Base-by-base conservation (phyloP, 1,140 invertebrate species). In the Tetramorium simillimum region DNA sequence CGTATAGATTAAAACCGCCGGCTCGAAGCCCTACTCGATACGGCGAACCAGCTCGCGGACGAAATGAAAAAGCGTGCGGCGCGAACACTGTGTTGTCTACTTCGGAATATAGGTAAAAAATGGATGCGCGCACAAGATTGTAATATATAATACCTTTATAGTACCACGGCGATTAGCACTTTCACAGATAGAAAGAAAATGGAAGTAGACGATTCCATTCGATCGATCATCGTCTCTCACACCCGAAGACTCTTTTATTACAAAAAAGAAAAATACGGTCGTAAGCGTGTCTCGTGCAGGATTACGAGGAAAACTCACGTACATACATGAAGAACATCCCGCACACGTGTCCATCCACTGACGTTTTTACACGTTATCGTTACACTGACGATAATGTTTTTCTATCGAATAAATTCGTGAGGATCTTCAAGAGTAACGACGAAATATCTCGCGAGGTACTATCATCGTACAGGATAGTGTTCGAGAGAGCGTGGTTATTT, bases 61-160 rank as follows among this genome's bases (percentile, higher is more conserved):
- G 10, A 46, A 37, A 40, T 28, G 10, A 43, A 43, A 24, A 76
- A 14, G 49, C 24, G 18, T 21, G 46, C 12, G 46, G 37, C 76
- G 60, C 60, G 49, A 77, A 77, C 63, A 86, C 60, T 37, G 60
- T 33, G 6, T 63, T 87, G 60, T 60, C 72, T 18, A 73, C 21
- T 58, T 49, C 70, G 56, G 12, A 28, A 14, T 28, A 14, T 60
- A 60, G 18, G 53, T n/a, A 72, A 81, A 73, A 58, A 46, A 84
- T 18, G 16, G 63, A 82, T 28, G 80, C 43, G n/a, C 65, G 53
- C 80, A 63, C 85, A 77, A 53, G 58, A 24, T 78, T 88, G 58
- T 89, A 92, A 49, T 69, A 49, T 67, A 77, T 70, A 53, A 87
- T 16, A 28, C 6, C 37, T 65, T 65, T 67, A 7, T 33, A 62